Conservation (phyloP, 2,113 vertebrate species). For the Tragelaphus scriptus region DNA sequence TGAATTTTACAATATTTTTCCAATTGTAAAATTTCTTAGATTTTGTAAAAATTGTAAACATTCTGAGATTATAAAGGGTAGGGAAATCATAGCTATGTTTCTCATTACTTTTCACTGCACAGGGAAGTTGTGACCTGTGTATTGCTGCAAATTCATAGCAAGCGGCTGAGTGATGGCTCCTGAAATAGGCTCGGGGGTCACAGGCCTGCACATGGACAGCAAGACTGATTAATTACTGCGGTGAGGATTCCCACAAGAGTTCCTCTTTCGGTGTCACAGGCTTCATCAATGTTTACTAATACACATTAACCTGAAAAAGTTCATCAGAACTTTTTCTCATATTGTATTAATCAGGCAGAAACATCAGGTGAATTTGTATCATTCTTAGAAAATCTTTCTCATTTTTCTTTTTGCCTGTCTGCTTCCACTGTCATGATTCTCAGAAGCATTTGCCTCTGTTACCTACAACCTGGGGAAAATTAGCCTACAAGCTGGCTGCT, state of each 20-base stretch:
- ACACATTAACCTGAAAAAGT: background rate
- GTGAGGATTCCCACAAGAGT: background rate
- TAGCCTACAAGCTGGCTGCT: background rate
- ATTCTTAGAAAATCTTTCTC: no score
- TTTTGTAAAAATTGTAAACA: background rate
- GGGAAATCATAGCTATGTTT: background rate
- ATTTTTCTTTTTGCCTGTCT: no score
- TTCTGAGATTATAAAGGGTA: background rate
- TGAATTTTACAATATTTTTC: no score
- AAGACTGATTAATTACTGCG: accelerated
- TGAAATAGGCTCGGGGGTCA: no score
- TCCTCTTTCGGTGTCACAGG: background rate
- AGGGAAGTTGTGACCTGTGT: no score
- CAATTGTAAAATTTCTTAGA: no score
- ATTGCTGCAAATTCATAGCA: no score
- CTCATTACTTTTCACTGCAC: no score
- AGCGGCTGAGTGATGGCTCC: no score
- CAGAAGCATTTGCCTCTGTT: no score
- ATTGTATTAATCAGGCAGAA: background rate
- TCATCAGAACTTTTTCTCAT: background rate
- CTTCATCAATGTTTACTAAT: background rate
- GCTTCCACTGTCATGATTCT: no score
- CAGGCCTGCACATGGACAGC: background rate
- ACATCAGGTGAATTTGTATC: background rate
- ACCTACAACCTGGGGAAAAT: background rate